Conservation (phyloP, 2,888 invertebrate genomes). For the Leucophenga montana region DNA sequence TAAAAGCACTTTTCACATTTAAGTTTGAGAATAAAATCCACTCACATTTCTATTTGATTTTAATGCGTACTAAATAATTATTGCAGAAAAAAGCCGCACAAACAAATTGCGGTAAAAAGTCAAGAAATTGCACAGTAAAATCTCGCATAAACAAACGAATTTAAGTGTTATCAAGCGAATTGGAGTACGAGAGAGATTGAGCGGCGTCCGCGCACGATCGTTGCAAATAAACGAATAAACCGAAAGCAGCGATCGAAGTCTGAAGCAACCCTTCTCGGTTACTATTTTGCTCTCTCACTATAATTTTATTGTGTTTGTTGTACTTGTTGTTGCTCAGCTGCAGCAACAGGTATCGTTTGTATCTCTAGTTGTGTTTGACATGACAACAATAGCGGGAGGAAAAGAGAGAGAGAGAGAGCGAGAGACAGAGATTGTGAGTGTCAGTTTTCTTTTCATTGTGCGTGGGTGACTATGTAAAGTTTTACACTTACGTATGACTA, state of each 20-base stretch:
- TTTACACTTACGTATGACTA: not conserved
- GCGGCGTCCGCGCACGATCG: conserved; percentile 61
- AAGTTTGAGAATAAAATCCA: not conserved
- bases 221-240: conserved; percentile 62
- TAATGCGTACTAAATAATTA: conserved; percentile 14
- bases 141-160: no score
- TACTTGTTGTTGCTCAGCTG: not conserved
- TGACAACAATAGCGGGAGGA: not conserved
- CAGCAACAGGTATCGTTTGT: conserved; percentile 5
- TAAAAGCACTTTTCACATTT: not conserved
- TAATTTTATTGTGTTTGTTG: not conserved
- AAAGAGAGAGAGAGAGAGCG: not conserved
- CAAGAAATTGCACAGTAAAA: no score
- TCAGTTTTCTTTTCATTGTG: no score
- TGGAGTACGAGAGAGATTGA: no score
- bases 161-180: no score
- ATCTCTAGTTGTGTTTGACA: not conserved
- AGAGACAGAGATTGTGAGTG: not conserved
- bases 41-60: conserved; percentile 10
- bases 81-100: no score
- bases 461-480: not conserved
- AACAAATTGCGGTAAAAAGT: no score
- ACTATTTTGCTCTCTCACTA: not conserved
- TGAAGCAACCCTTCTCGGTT: conserved; percentile 35
- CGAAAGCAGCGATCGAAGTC: conserved; percentile 42